Evolutionary conservation across 1,140 invertebrate species (phyloP).

Genomic region (Epicauta chinensis): DNA sequence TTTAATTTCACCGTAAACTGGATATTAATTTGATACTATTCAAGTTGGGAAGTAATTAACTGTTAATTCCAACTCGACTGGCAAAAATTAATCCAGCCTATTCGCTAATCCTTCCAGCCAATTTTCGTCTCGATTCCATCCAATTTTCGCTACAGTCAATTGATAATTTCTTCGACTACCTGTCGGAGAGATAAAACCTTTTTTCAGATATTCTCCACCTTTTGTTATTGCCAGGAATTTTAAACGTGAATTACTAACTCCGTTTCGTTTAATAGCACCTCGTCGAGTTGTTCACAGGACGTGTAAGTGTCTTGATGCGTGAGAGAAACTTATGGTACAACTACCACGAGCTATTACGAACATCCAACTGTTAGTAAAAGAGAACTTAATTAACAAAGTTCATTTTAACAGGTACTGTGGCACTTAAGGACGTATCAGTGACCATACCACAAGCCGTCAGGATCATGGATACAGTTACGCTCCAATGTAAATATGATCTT

Average conservation of each 20-base stretch:
- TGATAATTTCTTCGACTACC: conserved; percentile 12
- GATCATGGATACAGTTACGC: conserved; percentile 61
- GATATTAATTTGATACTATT: too few relatives aligned
- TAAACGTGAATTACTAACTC: conserved; percentile 11
- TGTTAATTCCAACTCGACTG: not conserved
- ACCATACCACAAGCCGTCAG: conserved; percentile 65
- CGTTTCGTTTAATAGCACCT: conserved; percentile 17
- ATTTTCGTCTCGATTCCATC: conserved; percentile 2
- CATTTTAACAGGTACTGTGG: conserved; percentile 17
- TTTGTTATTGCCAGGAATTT: not conserved
- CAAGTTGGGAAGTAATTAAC: too few relatives aligned
- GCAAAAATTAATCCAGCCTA: not conserved
- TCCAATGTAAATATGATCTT: conserved; percentile 75
- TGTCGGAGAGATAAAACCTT: conserved; percentile 3
- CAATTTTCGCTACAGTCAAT: conserved; percentile 13
- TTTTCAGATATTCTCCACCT: too few relatives aligned
- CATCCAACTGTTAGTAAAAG: too few relatives aligned
- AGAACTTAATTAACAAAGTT: too few relatives aligned
- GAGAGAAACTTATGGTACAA: too few relatives aligned
- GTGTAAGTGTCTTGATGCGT: conserved; percentile 10
- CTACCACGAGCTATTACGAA: too few relatives aligned
- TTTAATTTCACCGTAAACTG: too few relatives aligned
- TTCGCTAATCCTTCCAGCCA: not conserved
- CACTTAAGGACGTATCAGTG: conserved; percentile 63
- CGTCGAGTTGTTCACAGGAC: conserved; percentile 12